Evolutionary conservation across 2,113 vertebrate genomes (phyloP).

Genomic region (Narcine bancroftii): DNA sequence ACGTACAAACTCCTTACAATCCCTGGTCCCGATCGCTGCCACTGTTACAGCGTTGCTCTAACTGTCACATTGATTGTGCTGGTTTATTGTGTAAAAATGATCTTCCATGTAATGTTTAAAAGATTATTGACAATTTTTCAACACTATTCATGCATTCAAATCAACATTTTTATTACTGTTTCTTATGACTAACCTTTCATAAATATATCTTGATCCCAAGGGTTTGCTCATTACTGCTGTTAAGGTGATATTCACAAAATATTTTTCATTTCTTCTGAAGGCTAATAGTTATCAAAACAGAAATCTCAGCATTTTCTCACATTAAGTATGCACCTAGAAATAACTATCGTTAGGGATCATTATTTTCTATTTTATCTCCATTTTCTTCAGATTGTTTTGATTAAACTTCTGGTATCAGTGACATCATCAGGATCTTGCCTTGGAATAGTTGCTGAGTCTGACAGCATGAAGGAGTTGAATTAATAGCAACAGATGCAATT

Average conservation of each 20-base stretch:
- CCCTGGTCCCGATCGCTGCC: too few species aligned
- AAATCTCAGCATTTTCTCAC: neutral
- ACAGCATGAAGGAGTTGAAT: slow-evolving; percentile 25
- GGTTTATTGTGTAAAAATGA: neutral
- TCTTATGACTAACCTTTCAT: neutral
- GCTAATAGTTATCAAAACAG: neutral
- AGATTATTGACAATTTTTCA: neutral
- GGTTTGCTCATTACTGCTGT: neutral
- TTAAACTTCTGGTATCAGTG: neutral
- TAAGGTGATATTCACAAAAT: neutral
- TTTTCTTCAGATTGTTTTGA: neutral
- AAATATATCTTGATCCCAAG: neutral
- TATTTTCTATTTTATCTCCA: slow-evolving; percentile 1
- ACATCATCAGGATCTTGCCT: slow-evolving; percentile 25
- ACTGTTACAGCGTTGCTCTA: too few species aligned
- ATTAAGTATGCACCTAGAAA: neutral
- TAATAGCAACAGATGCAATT: slow-evolving; percentile 27
- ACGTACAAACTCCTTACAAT: too few species aligned
- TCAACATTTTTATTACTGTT: neutral
- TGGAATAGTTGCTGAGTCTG: neutral
- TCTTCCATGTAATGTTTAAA: neutral
- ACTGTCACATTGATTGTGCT: too few species aligned
- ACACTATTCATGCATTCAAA: neutral
- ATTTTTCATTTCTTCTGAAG: neutral
- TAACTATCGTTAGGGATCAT: neutral